Evolutionary conservation across 2,888 invertebrate species (phyloP).

Genomic region (Nowickia ferox): DNA sequence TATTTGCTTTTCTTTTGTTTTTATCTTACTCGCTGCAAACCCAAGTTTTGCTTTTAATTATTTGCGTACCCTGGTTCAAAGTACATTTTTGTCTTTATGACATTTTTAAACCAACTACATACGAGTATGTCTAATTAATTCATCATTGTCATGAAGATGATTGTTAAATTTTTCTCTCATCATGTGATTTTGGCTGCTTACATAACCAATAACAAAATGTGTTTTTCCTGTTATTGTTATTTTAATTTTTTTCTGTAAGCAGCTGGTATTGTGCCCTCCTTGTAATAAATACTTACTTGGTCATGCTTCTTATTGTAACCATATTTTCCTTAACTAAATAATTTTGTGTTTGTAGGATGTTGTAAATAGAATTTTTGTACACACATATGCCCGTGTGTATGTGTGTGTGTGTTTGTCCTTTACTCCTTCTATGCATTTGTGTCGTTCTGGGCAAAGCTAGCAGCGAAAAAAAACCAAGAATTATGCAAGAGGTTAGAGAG

Average conservation of each 20-base stretch:
- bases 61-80: background rate
- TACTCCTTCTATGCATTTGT: background rate
- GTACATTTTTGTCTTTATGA: background rate
- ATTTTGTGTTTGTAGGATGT: background rate
- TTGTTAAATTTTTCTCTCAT: background rate
- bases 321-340: background rate
- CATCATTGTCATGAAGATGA: constrained; percentile 37
- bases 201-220: constrained; percentile 46
- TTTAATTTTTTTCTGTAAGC: background rate
- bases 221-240: constrained; percentile 31
- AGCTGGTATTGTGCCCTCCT: background rate
- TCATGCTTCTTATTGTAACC: background rate
- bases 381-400: background rate
- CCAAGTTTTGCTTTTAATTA: too few relatives aligned
- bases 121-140: constrained; percentile 18
- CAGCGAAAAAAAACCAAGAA: background rate
- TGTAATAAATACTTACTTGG: constrained; percentile 33
- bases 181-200: constrained; percentile 1
- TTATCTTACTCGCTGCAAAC: too few relatives aligned
- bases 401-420: background rate
- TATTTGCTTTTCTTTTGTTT: too few relatives aligned
- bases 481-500: background rate
- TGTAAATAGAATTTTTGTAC: background rate
- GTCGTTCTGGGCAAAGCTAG: background rate
- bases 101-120: background rate